These are phyloP conservation scores for Pterostichus madidus DNA, from an alignment of 2,888 invertebrate species.

Conservation along the genomic window DNA sequence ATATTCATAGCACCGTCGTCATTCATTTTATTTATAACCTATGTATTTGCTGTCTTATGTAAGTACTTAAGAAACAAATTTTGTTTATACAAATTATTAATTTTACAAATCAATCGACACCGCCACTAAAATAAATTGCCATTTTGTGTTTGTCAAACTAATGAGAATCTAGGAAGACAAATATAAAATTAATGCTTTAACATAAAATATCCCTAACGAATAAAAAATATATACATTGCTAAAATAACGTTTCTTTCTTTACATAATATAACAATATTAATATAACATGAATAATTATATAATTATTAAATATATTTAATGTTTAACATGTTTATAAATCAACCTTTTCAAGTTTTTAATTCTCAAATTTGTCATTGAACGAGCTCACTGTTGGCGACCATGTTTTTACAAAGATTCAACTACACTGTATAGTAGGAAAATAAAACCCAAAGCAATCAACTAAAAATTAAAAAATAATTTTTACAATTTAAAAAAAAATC, in stretches of 20 bases:
- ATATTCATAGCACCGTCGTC: conserved; percentile 40
- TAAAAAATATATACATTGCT: no score
- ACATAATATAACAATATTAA: not conserved
- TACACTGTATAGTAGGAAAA: not conserved
- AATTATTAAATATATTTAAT: not conserved
- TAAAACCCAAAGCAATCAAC: not conserved
- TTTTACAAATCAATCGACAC: conserved; percentile 24
- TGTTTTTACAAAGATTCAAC: not conserved
- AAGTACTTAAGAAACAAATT: conserved; percentile 36
- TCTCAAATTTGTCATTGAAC: not conserved
- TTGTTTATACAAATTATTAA: conserved; percentile 1
- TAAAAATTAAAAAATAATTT: not conserved
- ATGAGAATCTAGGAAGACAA: not conserved
- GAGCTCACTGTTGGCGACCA: not conserved
- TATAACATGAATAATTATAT: not conserved
- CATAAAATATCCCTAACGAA: conserved; percentile 4
- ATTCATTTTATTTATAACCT: conserved; percentile 37
- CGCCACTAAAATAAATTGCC: conserved; percentile 41
- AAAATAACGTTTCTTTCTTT: not conserved
- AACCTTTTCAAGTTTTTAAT: not conserved
- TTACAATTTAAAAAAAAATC: not conserved
- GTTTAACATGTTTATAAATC: not conserved
- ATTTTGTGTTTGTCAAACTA: conserved; percentile 45
- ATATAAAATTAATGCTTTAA: not conserved
- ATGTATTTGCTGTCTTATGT: not conserved